Evolutionary conservation across 1,140 invertebrate species (phyloP).

Genomic region (Calycopis cecrops): DNA sequence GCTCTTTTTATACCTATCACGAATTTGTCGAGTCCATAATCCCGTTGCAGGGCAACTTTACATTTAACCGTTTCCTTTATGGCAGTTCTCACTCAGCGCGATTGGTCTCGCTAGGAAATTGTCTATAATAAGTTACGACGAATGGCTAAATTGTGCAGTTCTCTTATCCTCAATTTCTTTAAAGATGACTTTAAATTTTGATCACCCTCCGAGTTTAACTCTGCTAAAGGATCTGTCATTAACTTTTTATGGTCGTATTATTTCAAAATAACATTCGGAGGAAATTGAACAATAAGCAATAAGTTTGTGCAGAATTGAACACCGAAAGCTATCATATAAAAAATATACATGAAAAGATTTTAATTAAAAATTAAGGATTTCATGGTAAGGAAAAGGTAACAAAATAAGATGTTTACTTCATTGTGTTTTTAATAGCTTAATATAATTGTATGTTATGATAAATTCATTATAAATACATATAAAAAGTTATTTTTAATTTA

Average conservation of each 20-base stretch:
- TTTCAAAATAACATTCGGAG: background rate
- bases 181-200: conserved; percentile 48
- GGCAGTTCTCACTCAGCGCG: conserved; percentile 56
- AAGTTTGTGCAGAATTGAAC: too few relatives aligned
- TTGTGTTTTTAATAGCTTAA: too few relatives aligned
- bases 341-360: too few relatives aligned
- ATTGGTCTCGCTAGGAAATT: conserved; percentile 64
- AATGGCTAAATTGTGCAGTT: conserved; percentile 48
- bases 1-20: conserved; percentile 35
- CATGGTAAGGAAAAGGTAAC: too few relatives aligned
- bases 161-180: conserved; percentile 46
- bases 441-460: too few relatives aligned
- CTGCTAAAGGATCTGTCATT: conserved; percentile 10
- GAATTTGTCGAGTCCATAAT: conserved; percentile 35
- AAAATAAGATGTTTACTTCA: too few relatives aligned
- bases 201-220: conserved; percentile 31
- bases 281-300: background rate
- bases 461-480: too few relatives aligned
- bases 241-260: background rate
- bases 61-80: conserved; percentile 56
- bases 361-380: too few relatives aligned
- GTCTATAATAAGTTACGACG: conserved; percentile 59
- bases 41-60: conserved; percentile 43
- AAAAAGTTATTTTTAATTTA: too few relatives aligned
- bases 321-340: too few relatives aligned